Evolutionary conservation across 2,888 invertebrate genomes (phyloP).

Genomic region (Phyto melanocephala): DNA sequence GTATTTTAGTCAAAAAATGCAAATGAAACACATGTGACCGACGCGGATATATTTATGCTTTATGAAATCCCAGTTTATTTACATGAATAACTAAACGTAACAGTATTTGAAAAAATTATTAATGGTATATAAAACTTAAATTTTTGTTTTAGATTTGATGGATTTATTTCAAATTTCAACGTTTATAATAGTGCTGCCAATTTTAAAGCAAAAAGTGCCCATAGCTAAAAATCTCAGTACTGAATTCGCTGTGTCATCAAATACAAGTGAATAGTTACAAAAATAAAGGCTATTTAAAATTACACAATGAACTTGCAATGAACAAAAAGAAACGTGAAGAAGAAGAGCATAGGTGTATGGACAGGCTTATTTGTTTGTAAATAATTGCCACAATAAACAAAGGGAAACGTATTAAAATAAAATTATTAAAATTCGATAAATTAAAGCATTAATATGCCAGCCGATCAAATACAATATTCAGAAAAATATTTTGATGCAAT

Average conservation of each 20-base stretch:
- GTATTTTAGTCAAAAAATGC: too few species aligned
- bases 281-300: too few species aligned
- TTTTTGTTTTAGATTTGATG: too few species aligned
- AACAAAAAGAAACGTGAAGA: not conserved
- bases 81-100: too few species aligned
- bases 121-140: too few species aligned
- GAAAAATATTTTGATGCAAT: slow-evolving; percentile 93
- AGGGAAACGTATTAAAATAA: not conserved
- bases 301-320: too few species aligned
- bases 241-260: not conserved
- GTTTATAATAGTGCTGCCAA: not conserved
- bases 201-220: not conserved
- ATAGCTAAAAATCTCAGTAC: not conserved
- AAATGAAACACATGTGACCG: too few species aligned
- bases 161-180: not conserved
- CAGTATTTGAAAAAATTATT: too few species aligned
- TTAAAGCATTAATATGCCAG: slow-evolving; percentile 81
- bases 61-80: too few species aligned
- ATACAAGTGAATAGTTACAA: not conserved
- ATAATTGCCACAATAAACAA: slow-evolving; percentile 28
- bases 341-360: not conserved
- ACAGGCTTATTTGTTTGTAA: slow-evolving; percentile 34
- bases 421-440: not conserved
- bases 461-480: slow-evolving; percentile 93
- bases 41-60: too few species aligned